phyloP scores from a whole-genome alignment of 2,888 invertebrate genomes.

The Aphodius sticticus region DNA sequence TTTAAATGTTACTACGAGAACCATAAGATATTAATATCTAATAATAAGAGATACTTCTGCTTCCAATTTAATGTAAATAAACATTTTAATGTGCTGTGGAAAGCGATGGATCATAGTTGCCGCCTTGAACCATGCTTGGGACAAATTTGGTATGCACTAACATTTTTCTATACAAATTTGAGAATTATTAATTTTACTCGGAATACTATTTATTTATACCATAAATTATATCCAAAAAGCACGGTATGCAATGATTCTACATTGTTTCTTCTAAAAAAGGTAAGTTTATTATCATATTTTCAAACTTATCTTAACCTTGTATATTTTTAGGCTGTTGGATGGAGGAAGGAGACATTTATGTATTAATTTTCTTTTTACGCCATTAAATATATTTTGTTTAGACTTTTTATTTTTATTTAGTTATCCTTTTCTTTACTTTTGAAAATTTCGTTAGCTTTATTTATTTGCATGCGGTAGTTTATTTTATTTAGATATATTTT shows the following conservation, averaged over 20 bases:
- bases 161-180: no score
- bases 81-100: no score
- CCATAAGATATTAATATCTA: no score
- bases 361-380: background rate
- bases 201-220: no score
- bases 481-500: background rate
- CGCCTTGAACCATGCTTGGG: no score
- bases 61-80: no score
- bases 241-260: background rate
- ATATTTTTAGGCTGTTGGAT: background rate
- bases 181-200: no score
- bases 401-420: conserved; percentile 12
- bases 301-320: background rate
- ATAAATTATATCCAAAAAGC: no score
- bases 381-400: conserved; percentile 7
- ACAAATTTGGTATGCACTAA: no score
- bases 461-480: conserved; percentile 24
- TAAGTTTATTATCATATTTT: background rate
- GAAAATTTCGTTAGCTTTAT: conserved; percentile 11
- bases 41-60: no score
- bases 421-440: conserved; percentile 18
- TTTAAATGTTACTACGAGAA: no score
- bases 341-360: background rate
- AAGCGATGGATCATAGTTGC: no score
- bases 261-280: background rate